Evolutionary conservation across 2,113 vertebrate species (phyloP).

Genomic region (Gallinago jamesoni): DNA sequence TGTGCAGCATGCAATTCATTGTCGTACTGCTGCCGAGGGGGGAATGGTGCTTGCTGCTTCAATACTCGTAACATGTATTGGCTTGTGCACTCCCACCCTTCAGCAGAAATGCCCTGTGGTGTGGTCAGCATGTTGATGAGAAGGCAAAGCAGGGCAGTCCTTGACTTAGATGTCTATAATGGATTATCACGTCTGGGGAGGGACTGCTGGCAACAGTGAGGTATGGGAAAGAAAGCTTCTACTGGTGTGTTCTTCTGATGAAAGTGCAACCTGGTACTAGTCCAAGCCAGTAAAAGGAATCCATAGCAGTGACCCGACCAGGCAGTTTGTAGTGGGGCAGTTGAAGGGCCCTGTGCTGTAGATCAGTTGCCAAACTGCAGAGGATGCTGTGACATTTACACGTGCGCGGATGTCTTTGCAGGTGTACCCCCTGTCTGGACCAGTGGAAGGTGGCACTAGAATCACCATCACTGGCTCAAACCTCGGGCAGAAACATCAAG

Average conservation of each 20-base stretch:
- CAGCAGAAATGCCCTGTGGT: not conserved
- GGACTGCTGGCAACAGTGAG: not conserved
- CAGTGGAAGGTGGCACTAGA: slow-evolving; percentile 88
- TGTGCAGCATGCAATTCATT: slow-evolving; percentile 55
- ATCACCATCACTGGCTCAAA: slow-evolving; percentile 95
- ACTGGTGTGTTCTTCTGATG: not conserved
- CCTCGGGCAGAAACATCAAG: slow-evolving; percentile 91
- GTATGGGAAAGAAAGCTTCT: not conserved
- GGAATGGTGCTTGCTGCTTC: slow-evolving; percentile 61
- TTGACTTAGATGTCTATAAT: not conserved
- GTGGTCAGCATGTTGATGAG: not conserved
- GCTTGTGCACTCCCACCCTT: slow-evolving; percentile 42
- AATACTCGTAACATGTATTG: slow-evolving; percentile 9
- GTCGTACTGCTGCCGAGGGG: slow-evolving; percentile 44
- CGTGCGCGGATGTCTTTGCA: slow-evolving; percentile 64
- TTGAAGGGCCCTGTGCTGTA: not conserved
- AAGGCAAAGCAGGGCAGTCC: not conserved
- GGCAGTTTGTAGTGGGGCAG: not conserved
- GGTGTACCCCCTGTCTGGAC: slow-evolving; percentile 92
- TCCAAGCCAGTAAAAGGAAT: not conserved
- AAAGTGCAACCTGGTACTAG: not conserved
- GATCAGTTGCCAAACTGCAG: slow-evolving; percentile 2
- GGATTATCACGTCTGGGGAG: not conserved
- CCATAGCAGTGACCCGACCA: not conserved
- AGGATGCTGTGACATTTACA: slow-evolving; percentile 18